Evolutionary conservation across 1,140 invertebrate genomes (phyloP), one percentile per base, ranked within the genome.

Genomic region (Diabrotica undecimpunctata): DNA sequence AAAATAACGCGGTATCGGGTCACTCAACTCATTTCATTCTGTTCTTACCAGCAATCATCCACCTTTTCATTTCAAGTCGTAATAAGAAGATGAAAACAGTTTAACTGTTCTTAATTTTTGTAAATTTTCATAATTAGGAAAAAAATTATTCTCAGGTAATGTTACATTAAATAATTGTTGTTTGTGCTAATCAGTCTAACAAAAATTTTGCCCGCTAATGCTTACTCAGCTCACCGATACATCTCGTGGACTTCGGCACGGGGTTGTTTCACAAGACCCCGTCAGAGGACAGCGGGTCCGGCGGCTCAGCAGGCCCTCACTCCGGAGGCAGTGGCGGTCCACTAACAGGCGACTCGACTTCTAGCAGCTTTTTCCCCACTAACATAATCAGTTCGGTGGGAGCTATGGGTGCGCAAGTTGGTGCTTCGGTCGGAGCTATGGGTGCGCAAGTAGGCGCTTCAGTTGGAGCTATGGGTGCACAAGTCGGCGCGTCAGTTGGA

Each of bases 251-350:
- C 84, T 89, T 93, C 82, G 90, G 91, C 80, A 90, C 90, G 74
- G 90, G 90, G 81, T 84, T 92, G 76, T 92, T 92, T 84, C 90
- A 86, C 84, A 93, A 92, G 85, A 92, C 90, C 70, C 90, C 91
- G 73, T 92, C 90, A 76, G 91, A 93, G 83, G 90, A 92, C 80
- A 87, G 85, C 81, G 83, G 86, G 13, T 58, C 55, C 75, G 58
- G 58, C 12, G 84, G 84, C 35, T 75, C 73, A 10, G 74, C 74
- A 35, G 74, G 74, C 51, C 74, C 75, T n/a, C 72, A 74, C 63
- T 76, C 75, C 8, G 72, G 69, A 63, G 76, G 76, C 56, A 73
- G 73, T 25, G 81, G 80, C 74, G 81, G 81, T 70, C 82, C 79
- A 74, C 80, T 79, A 76, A 82, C 79, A 10, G 89, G 57, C 68